Base-by-base conservation (phyloP, 2,113 vertebrate genomes). In the Mobula hypostoma region DNA sequence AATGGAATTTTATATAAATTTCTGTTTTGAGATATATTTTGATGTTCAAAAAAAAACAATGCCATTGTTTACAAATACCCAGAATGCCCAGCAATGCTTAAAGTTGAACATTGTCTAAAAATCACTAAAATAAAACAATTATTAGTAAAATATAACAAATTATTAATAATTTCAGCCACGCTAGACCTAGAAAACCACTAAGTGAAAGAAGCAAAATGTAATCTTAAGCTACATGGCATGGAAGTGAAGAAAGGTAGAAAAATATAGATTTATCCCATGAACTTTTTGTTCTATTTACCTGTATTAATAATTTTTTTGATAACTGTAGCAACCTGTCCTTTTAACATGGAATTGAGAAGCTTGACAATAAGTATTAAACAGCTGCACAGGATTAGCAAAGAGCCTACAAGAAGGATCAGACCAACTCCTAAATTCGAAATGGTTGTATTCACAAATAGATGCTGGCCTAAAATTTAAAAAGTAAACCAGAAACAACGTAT, bases 221-320 rank as follows among this genome's bases (percentile, higher is more conserved):
- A 79, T 79, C n/a, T 0, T 11, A 77, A 85, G 29, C 82, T 0
- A 61, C 14, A 58, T 3, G 66, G 40, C 32, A 68, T 68, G 14
- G 11, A 90, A 68, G 21, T 68, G 19, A 17, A 11, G 63, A 63
- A 21, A 24, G 36, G 40, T 48, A 36, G 36, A 74, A 74, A 40
- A 92, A 92, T 11, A 70, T 93, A 11, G 19, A 93, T 74, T 93
- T 93, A 74, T 93, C 32, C 68, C 29, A 40, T 2, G 24, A 40
- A 14, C 12, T 56, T 66, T 15, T 76, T 48, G 40, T 92, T 93
- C 36, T 32, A 94, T 95, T 96, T 96, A 99, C 99, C 99, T 66
- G 98, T 99, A 96, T 99, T 99, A 95, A 99, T 96, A 66, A 98
- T 97, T 96, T 99, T 99, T 97, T 99, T 99, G 97, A 99, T 99